phyloP scores from a whole-genome alignment of 2,888 invertebrate species.

The Rotaria sp. region DNA sequence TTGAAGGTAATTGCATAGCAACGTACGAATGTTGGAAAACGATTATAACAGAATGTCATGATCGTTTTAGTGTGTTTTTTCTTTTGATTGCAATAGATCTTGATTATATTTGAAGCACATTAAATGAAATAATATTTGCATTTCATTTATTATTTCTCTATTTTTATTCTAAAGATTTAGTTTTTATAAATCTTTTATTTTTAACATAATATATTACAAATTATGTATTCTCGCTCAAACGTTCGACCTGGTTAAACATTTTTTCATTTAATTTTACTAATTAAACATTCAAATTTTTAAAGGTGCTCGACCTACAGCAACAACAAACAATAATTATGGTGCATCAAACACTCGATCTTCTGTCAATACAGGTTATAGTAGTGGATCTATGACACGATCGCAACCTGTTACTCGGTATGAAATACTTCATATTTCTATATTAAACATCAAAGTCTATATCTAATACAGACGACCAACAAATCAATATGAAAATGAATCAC shows the following conservation, averaged over 20 bases:
- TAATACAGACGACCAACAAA: not conserved
- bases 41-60: not conserved
- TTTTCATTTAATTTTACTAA: not conserved
- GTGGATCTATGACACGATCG: not conserved
- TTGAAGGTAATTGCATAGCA: not conserved
- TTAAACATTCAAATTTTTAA: not conserved
- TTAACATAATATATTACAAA: not conserved
- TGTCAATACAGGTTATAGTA: not conserved
- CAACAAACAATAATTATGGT: not conserved
- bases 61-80: not conserved
- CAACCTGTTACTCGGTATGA: not conserved
- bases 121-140: no score
- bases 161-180: no score
- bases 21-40: not conserved
- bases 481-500: conserved; percentile 7
- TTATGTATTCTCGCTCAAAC: not conserved
- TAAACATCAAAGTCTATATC: no score
- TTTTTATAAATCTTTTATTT: not conserved
- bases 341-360: not conserved
- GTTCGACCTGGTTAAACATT: not conserved
- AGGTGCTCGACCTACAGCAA: not conserved
- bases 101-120: not conserved
- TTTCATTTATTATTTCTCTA: no score
- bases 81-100: not conserved
- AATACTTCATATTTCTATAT: not conserved